Percentiles rank a stretch among this genome's conserved stretches.
Evolutionary conservation across 2,113 vertebrate genomes (phyloP).

Genomic region (Aythya baeri): DNA sequence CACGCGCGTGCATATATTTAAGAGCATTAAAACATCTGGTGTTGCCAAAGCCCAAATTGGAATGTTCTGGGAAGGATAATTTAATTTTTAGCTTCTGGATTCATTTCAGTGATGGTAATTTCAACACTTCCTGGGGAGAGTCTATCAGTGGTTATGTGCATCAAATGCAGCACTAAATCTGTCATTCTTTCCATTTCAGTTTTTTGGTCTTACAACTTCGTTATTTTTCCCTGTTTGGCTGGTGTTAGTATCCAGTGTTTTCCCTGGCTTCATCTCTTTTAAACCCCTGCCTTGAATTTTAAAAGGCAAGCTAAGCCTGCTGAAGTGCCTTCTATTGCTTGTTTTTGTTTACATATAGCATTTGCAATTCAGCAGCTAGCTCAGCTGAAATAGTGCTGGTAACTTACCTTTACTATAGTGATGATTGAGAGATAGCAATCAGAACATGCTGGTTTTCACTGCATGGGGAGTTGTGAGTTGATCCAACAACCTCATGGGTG

Average conservation of each 20-base stretch:
- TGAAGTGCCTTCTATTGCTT: slow-evolving; percentile 29
- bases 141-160: slow-evolving; percentile 55
- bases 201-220: slow-evolving; percentile 50
- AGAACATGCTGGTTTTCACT: slow-evolving; percentile 19
- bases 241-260: slow-evolving; percentile 49
- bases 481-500: background rate
- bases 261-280: slow-evolving; percentile 56
- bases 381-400: slow-evolving; percentile 1
- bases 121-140: slow-evolving; percentile 65
- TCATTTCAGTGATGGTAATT: slow-evolving; percentile 69
- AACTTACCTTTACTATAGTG: slow-evolving; percentile 1
- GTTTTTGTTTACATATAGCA: slow-evolving; percentile 49
- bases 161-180: slow-evolving; percentile 60
- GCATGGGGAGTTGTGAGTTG: background rate
- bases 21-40: slow-evolving; percentile 45
- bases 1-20: background rate
- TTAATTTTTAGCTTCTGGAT: slow-evolving; percentile 73
- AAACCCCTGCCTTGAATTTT: slow-evolving; percentile 64
- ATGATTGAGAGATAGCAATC: background rate
- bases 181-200: slow-evolving; percentile 64
- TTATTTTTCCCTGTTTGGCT: slow-evolving; percentile 65
- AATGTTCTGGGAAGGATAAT: slow-evolving; percentile 73
- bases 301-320: slow-evolving; percentile 25
- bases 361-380: slow-evolving; percentile 43
- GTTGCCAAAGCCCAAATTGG: slow-evolving; percentile 64